Evolutionary conservation across 1,140 invertebrate genomes (phyloP).

Genomic region (Triops cancriformis): DNA sequence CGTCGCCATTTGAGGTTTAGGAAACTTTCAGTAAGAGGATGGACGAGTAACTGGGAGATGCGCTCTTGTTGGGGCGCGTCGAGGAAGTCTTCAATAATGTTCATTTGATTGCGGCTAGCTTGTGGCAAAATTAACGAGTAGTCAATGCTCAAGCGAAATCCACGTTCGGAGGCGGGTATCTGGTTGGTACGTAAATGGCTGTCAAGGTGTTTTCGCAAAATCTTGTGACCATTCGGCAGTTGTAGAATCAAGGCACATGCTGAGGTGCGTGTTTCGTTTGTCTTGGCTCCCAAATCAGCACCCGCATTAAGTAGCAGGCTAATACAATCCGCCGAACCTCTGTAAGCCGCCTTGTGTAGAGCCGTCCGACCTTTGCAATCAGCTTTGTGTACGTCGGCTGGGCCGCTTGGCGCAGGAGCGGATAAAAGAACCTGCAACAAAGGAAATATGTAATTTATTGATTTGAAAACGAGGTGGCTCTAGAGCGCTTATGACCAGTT

Average conservation of each 20-base stretch:
- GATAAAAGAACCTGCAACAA: slow-evolving; percentile 1
- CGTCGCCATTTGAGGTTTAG: slow-evolving; percentile 49
- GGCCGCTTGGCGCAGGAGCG: not conserved
- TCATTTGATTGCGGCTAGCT: slow-evolving; percentile 39
- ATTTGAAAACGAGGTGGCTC: no score
- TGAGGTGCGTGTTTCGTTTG: slow-evolving; percentile 38
- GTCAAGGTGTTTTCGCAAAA: slow-evolving; percentile 23
- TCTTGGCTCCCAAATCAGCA: slow-evolving; percentile 39
- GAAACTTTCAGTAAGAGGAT: slow-evolving; percentile 48
- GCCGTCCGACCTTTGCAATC: slow-evolving; percentile 46
- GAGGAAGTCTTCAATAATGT: slow-evolving; percentile 44
- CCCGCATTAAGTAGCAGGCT: slow-evolving; percentile 42
- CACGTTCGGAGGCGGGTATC: slow-evolving; percentile 21
- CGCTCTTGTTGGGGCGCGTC: slow-evolving; percentile 43
- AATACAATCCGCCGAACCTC: slow-evolving; percentile 42
- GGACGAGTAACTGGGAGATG: slow-evolving; percentile 43
- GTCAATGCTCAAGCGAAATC: slow-evolving; percentile 23
- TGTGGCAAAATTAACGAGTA: slow-evolving; percentile 24
- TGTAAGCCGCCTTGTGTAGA: slow-evolving; percentile 44
- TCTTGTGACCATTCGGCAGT: slow-evolving; percentile 26
- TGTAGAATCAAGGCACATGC: slow-evolving; percentile 30
- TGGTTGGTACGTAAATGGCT: slow-evolving; percentile 20
- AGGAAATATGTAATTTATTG: not conserved
- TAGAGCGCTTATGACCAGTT: no score
- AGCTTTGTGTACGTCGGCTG: slow-evolving; percentile 27